Conservation (phyloP, 2,797 vertebrate genomes). For the Ctenopoma multispine region DNA sequence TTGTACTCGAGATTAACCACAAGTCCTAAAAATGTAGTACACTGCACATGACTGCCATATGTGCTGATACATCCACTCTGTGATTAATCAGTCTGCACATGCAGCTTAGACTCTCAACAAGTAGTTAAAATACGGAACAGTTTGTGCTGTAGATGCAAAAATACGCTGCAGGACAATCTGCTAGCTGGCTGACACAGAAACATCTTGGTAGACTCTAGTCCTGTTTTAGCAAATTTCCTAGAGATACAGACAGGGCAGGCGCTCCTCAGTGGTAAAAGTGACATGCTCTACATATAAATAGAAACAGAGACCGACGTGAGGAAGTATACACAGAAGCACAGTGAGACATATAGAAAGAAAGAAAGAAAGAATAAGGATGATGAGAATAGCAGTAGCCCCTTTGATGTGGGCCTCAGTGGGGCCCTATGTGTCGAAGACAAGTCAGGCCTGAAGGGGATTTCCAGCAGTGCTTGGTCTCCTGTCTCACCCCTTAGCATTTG, state of each 20-base stretch:
- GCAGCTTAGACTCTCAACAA: constrained; percentile 19
- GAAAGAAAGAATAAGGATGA: constrained; percentile 50
- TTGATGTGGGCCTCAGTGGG: constrained; percentile 77
- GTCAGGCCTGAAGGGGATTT: constrained; percentile 79
- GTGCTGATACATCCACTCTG: background rate
- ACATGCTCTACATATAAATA: constrained; percentile 29
- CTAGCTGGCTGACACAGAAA: background rate
- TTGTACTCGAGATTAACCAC: constrained; percentile 7
- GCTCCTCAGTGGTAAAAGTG: background rate
- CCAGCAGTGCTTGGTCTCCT: constrained; percentile 68
- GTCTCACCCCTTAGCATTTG: constrained; percentile 67
- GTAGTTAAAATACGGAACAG: background rate
- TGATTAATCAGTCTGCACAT: constrained; percentile 7
- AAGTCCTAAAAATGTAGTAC: constrained; percentile 5
- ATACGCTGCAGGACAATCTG: background rate
- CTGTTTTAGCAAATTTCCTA: background rate
- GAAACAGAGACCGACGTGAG: constrained; percentile 45
- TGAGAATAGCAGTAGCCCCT: constrained; percentile 75
- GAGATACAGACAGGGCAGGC: constrained; percentile 5
- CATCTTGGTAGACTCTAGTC: background rate
- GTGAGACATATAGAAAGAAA: constrained; percentile 69
- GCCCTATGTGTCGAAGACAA: constrained; percentile 60
- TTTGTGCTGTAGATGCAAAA: constrained; percentile 4
- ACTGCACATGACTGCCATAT: constrained; percentile 41
- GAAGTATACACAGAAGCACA: constrained; percentile 41